A percentile compares a stretch with the other conserved stretches of the same genome.
These are phyloP conservation scores for Tachyglossus aculeatus DNA, from an alignment of 2,797 vertebrate genomes.

Conservation along the genomic window DNA sequence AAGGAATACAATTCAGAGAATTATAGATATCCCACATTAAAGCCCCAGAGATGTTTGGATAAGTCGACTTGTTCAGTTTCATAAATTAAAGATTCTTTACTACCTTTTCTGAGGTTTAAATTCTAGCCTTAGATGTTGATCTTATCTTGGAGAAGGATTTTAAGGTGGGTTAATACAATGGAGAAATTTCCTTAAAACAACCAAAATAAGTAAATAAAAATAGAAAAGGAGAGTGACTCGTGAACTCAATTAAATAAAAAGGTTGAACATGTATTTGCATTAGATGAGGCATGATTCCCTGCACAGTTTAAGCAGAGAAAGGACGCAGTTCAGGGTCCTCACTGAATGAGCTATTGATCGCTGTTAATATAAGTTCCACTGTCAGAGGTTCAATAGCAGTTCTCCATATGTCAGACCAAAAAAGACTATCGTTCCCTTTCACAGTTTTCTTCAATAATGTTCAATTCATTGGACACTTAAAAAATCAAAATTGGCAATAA, in stretches of 20 bases:
- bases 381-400: too few relatives aligned
- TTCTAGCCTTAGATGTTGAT: conserved; percentile 74
- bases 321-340: conserved; percentile 30
- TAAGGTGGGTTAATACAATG: conserved; percentile 59
- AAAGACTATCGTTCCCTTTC: neutral
- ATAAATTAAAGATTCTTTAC: conserved; percentile 84
- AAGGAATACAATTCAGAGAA: conserved; percentile 91
- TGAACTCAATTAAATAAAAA: conserved; percentile 63
- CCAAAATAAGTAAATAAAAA: conserved; percentile 77
- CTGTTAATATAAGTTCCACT: too few relatives aligned
- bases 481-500: too few relatives aligned
- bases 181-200: conserved; percentile 62
- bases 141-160: conserved; percentile 73
- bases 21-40: conserved; percentile 84
- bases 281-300: conserved; percentile 41
- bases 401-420: neutral
- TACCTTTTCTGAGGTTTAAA: conserved; percentile 75
- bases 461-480: conserved; percentile 10
- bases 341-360: neutral
- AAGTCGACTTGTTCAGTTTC: conserved; percentile 83
- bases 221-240: conserved; percentile 53
- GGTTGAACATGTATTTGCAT: conserved; percentile 47
- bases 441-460: conserved; percentile 8
- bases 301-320: conserved; percentile 44
- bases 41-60: conserved; percentile 80